A percentile compares a stretch with the other conserved stretches of the same genome.
These are phyloP conservation scores for Clusia tigrina DNA, from an alignment of 2,888 invertebrate species.

Conservation along the genomic window DNA sequence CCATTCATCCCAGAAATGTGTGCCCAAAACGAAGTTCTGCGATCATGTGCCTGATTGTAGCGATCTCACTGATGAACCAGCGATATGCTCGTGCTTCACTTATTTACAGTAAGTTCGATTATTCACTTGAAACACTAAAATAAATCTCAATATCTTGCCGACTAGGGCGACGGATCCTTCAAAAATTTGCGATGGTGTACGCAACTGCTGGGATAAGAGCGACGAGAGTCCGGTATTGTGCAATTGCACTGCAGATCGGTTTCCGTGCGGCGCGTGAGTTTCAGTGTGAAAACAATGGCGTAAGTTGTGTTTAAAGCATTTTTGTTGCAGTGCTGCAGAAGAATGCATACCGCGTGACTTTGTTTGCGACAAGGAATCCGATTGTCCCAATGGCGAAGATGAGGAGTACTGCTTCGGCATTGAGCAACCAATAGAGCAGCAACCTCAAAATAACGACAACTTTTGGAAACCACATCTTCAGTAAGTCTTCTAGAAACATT, in stretches of 20 bases:
- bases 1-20: slow-evolving; percentile 74
- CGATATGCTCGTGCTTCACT: slow-evolving; percentile 70
- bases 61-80: slow-evolving; percentile 78
- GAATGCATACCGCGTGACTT: slow-evolving; percentile 76
- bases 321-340: slow-evolving; percentile 54
- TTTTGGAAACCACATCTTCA: slow-evolving; percentile 27
- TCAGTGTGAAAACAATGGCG: background rate
- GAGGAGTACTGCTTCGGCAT: slow-evolving; percentile 72
- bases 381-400: slow-evolving; percentile 80
- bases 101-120: slow-evolving; percentile 67
- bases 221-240: slow-evolving; percentile 77
- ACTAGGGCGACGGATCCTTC: slow-evolving; percentile 71
- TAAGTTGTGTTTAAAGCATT: slow-evolving; percentile 10
- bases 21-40: slow-evolving; percentile 75
- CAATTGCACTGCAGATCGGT: slow-evolving; percentile 68
- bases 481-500: slow-evolving; percentile 10
- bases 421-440: slow-evolving; percentile 53
- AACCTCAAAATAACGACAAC: slow-evolving; percentile 32
- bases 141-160: background rate
- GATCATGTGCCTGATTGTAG: slow-evolving; percentile 74
- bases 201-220: slow-evolving; percentile 79
- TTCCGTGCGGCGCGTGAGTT: slow-evolving; percentile 67
- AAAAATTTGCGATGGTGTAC: slow-evolving; percentile 78
- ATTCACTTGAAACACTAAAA: background rate
- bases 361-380: slow-evolving; percentile 77